Conservation (phyloP, 2,888 invertebrate species). For the Hypselothyrea guttata region DNA sequence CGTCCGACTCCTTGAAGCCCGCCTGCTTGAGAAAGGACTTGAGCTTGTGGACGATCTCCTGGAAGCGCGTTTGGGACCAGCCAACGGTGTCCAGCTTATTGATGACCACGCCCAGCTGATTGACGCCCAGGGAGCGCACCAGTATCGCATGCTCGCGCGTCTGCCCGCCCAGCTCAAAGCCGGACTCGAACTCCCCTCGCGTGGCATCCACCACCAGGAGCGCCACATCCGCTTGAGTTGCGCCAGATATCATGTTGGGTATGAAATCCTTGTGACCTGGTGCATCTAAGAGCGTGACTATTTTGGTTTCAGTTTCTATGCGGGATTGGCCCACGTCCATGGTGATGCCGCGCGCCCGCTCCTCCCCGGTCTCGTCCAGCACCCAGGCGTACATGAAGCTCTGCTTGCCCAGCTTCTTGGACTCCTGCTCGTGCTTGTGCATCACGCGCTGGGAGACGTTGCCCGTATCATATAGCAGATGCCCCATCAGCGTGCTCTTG, state of each 20-base stretch:
- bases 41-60: constrained; percentile 93
- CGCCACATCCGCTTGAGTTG: constrained; percentile 98
- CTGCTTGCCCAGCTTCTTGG: constrained; percentile 97
- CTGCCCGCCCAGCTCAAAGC: constrained; percentile 98
- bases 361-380: constrained; percentile 98
- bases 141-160: constrained; percentile 98
- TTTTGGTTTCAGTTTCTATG: constrained; percentile 93
- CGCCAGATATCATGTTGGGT: constrained; percentile 99
- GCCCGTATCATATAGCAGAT: constrained; percentile 92
- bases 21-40: constrained; percentile 93
- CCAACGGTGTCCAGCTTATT: constrained; percentile 98
- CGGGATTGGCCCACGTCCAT: constrained; percentile 98
- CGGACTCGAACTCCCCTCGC: constrained; percentile 98
- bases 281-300: constrained; percentile 92
- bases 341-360: constrained; percentile 97
- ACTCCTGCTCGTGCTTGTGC: constrained; percentile 99
- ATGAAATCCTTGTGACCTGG: constrained; percentile 99
- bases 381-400: constrained; percentile 99
- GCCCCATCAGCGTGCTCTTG: constrained; percentile 91
- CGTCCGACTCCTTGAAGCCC: constrained; percentile 93
- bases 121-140: constrained; percentile 94
- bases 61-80: constrained; percentile 95
- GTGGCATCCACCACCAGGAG: constrained; percentile 97
- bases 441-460: constrained; percentile 93
- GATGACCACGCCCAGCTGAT: constrained; percentile 95